phyloP scores from a whole-genome alignment of 1,140 invertebrate species.

The Ectropis grisescens region DNA sequence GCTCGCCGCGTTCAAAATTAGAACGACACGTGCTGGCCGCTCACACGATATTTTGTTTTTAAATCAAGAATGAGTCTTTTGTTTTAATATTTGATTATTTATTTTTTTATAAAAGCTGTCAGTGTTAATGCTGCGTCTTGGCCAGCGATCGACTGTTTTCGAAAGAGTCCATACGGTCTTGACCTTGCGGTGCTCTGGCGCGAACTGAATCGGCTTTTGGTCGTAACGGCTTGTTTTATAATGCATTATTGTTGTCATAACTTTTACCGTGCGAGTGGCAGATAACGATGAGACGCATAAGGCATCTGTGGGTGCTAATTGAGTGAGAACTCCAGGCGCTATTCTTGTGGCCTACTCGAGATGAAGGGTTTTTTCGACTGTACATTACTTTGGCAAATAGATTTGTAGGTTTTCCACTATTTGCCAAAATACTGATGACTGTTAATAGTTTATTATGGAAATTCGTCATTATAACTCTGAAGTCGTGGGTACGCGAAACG shows the following conservation, averaged over 20 bases:
- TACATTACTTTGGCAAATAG: no score
- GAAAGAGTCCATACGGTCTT: slow-evolving; percentile 48
- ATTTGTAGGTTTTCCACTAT: no score
- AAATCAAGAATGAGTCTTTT: slow-evolving; percentile 10
- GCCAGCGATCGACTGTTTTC: slow-evolving; percentile 37
- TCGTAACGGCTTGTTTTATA: slow-evolving; percentile 50
- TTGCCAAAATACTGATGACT: no score
- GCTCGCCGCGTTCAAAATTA: slow-evolving; percentile 25
- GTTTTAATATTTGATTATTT: slow-evolving; percentile 15
- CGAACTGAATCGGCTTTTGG: slow-evolving; percentile 53
- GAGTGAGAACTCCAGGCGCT: no score
- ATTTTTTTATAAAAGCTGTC: slow-evolving; percentile 26
- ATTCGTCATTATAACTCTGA: no score
- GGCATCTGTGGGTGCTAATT: no score
- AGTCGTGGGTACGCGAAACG: no score
- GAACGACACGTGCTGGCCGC: slow-evolving; percentile 20
- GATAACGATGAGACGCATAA: no score
- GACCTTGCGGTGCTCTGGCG: slow-evolving; percentile 49
- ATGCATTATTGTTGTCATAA: slow-evolving; percentile 58
- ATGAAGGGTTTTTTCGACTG: no score
- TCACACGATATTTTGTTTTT: slow-evolving; percentile 18
- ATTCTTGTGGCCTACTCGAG: no score
- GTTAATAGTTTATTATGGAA: no score
- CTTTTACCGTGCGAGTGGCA: slow-evolving; percentile 33
- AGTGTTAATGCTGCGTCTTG: slow-evolving; percentile 34